Percentiles rank a stretch among this genome's conserved stretches.
These are phyloP conservation scores for Bos taurus DNA, from an alignment of 2,113 vertebrate genomes.

Conservation along the genomic window DNA sequence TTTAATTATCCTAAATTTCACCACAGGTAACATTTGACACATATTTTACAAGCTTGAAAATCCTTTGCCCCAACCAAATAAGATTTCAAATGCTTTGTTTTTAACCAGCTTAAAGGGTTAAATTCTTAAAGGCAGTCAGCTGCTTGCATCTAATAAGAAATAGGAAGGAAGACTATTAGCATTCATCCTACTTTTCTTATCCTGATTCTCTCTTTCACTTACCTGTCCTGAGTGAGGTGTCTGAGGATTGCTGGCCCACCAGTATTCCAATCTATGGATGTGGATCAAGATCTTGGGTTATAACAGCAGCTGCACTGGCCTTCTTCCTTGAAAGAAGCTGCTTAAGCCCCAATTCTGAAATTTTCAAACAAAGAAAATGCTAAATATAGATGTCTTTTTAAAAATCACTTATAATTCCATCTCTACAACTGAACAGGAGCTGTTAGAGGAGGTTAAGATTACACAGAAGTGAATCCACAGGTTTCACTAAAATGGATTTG, in stretches of 20 bases:
- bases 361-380: constrained; percentile 47
- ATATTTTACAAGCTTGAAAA: constrained; percentile 25
- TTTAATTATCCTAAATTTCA: constrained; percentile 18
- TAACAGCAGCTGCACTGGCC: neutral
- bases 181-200: neutral
- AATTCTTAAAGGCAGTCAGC: neutral
- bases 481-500: constrained; percentile 26
- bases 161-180: neutral
- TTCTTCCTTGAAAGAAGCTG: constrained; percentile 26
- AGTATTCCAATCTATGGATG: constrained; percentile 24
- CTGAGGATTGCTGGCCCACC: constrained; percentile 29
- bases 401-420: constrained; percentile 1
- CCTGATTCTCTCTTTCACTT: constrained; percentile 27
- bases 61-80: neutral
- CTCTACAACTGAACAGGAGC: neutral
- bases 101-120: neutral
- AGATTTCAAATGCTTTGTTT: constrained; percentile 40
- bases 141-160: constrained; percentile 18
- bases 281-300: neutral
- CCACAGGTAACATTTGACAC: constrained; percentile 21
- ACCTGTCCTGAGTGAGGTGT: constrained; percentile 50
- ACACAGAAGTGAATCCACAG: neutral
- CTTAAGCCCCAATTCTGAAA: constrained; percentile 57
- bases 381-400: constrained; percentile 22
- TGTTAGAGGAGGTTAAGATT: neutral